A percentile compares a stretch with the other conserved stretches of the same genome.
Evolutionary conservation across 2,888 invertebrate species (phyloP).

Genomic region (Tupiocoris notatus): DNA sequence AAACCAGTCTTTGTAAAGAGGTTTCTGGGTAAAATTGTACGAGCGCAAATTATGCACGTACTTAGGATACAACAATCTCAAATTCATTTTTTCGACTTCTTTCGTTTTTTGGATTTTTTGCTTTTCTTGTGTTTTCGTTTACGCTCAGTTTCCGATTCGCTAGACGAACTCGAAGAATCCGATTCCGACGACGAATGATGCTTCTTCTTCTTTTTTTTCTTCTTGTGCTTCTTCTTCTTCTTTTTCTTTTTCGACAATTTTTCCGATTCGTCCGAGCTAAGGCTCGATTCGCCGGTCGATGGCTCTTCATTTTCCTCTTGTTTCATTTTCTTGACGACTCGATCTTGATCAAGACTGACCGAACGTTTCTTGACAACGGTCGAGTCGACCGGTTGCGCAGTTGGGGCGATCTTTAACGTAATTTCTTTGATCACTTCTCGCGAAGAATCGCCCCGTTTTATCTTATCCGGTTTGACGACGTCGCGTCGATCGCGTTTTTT

Average conservation of each 20-base stretch:
- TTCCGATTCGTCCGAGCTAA: conserved; percentile 37
- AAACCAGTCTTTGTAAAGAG: too few species aligned
- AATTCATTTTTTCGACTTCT: conserved; percentile 47
- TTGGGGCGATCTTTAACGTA: conserved; percentile 60
- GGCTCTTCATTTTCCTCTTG: conserved; percentile 30
- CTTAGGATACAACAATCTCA: neutral
- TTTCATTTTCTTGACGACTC: conserved; percentile 35
- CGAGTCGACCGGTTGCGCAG: conserved; percentile 44
- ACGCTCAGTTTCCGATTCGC: conserved; percentile 49
- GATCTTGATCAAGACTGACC: conserved; percentile 26
- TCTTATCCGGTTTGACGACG: conserved; percentile 43
- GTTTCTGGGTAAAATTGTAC: too few species aligned
- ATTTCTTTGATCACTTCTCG: conserved; percentile 68
- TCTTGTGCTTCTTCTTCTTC: conserved; percentile 70
- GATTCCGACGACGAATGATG: conserved; percentile 48
- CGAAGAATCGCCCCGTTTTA: too few species aligned
- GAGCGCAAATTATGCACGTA: too few species aligned
- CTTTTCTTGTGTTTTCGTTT: conserved; percentile 50
- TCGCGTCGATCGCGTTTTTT: conserved; percentile 30
- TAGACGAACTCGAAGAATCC: conserved; percentile 47
- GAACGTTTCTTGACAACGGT: conserved; percentile 25
- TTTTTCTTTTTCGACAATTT: conserved; percentile 59
- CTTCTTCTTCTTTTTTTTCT: conserved; percentile 56
- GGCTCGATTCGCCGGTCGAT: conserved; percentile 43
- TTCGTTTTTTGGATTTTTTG: conserved; percentile 50